Conservation (phyloP, 2,797 vertebrate genomes). For the Rhinichthys osculus region DNA sequence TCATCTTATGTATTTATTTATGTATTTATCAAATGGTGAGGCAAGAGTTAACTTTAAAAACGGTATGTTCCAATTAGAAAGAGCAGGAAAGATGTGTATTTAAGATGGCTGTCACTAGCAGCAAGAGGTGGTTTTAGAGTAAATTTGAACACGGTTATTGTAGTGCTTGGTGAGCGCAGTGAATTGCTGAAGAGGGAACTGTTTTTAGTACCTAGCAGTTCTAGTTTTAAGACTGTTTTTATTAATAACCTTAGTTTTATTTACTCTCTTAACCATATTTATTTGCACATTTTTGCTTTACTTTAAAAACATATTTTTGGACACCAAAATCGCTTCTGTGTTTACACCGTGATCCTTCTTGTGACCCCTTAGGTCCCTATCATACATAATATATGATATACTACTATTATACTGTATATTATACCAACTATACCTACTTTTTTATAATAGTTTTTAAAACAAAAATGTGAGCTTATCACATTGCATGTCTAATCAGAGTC, state of each 20-base stretch:
- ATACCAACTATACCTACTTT: background rate
- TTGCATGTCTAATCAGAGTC: background rate
- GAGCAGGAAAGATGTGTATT: too few species aligned
- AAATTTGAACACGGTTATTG: too few species aligned
- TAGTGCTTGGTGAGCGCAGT: too few species aligned
- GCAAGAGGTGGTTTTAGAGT: too few species aligned
- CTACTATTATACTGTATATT: background rate
- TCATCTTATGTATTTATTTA: background rate
- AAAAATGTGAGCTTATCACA: background rate
- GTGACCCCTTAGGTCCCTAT: background rate
- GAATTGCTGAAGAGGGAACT: background rate
- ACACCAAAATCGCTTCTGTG: too few species aligned
- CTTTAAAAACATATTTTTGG: background rate
- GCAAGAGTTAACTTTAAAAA: background rate
- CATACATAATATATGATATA: background rate
- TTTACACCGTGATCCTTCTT: too few species aligned
- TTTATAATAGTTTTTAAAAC: background rate
- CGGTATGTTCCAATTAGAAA: too few species aligned
- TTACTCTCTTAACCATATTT: background rate
- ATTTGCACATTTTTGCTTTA: background rate
- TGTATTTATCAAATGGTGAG: background rate
- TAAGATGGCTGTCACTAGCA: too few species aligned
- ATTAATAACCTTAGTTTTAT: background rate
- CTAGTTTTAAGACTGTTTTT: background rate
- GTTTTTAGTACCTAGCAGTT: background rate